Conservation (phyloP, 2,797 vertebrate species). For the Poliocrania exsul region DNA sequence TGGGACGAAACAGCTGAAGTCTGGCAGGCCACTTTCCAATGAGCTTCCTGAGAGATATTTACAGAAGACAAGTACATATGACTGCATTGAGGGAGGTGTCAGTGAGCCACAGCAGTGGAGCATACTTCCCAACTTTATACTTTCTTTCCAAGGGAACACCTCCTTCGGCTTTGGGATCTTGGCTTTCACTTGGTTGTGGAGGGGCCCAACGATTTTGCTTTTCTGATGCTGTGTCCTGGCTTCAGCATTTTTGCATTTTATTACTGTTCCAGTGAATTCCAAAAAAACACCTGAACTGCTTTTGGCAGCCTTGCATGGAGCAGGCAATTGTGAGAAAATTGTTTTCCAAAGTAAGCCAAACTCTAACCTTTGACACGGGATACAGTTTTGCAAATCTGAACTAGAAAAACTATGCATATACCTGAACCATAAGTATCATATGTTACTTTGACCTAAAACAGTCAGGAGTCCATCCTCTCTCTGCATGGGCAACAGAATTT, state of each 20-base stretch:
- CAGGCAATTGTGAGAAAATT: not conserved
- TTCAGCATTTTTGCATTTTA: not conserved
- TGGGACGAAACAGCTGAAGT: not conserved
- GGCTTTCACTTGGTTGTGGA: not conserved
- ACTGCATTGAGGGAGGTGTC: not conserved
- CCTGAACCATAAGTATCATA: not conserved
- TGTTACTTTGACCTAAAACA: not conserved
- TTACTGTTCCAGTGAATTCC: not conserved
- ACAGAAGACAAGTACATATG: not conserved
- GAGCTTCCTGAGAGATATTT: not conserved
- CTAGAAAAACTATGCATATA: not conserved
- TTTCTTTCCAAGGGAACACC: not conserved
- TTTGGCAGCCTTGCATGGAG: not conserved
- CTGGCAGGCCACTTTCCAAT: not conserved
- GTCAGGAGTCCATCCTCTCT: not conserved
- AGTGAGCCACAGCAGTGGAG: not conserved
- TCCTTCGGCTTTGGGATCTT: not conserved
- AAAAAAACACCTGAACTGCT: not conserved
- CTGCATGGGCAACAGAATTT: not conserved
- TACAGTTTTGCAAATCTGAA: not conserved
- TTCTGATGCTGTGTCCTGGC: not conserved
- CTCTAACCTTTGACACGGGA: not conserved
- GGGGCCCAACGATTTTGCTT: not conserved
- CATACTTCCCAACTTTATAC: not conserved
- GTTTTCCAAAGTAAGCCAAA: constrained; percentile 6